Conservation (phyloP, 1,140 invertebrate genomes). For the Bombus cullumanus region DNA sequence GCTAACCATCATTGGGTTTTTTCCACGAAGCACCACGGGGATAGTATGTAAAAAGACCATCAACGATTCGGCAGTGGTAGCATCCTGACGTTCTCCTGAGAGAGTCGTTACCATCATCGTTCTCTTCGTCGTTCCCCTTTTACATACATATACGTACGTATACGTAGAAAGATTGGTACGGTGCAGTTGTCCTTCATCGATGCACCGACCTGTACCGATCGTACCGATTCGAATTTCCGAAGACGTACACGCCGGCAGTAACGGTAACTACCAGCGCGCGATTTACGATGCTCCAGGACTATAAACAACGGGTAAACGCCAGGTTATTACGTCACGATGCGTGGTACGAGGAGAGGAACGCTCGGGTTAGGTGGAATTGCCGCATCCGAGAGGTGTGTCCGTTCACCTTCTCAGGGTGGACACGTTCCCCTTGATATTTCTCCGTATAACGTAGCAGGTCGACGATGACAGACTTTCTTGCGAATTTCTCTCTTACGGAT, state of each 20-base stretch:
- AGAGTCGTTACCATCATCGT: constrained; percentile 60
- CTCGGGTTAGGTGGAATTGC: constrained; percentile 5
- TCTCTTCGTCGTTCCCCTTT: constrained; percentile 1
- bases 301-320: constrained; percentile 74
- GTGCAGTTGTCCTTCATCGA: background rate
- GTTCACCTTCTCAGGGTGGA: constrained; percentile 35
- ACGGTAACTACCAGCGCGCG: constrained; percentile 38
- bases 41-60: constrained; percentile 56
- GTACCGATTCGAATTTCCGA: constrained; percentile 40
- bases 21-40: constrained; percentile 20
- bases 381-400: constrained; percentile 42
- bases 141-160: background rate
- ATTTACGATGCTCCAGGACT: constrained; percentile 65
- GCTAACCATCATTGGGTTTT: constrained; percentile 26
- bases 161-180: background rate
- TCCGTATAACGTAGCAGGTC: background rate
- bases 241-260: constrained; percentile 54
- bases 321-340: constrained; percentile 67
- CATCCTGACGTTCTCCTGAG: constrained; percentile 49
- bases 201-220: constrained; percentile 37
- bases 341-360: constrained; percentile 29
- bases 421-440: background rate
- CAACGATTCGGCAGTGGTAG: constrained; percentile 41
- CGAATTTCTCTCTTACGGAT: no score
- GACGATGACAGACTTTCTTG: background rate